phyloP scores from a whole-genome alignment of 2,113 vertebrate genomes.

The Empidonax alnorum region DNA sequence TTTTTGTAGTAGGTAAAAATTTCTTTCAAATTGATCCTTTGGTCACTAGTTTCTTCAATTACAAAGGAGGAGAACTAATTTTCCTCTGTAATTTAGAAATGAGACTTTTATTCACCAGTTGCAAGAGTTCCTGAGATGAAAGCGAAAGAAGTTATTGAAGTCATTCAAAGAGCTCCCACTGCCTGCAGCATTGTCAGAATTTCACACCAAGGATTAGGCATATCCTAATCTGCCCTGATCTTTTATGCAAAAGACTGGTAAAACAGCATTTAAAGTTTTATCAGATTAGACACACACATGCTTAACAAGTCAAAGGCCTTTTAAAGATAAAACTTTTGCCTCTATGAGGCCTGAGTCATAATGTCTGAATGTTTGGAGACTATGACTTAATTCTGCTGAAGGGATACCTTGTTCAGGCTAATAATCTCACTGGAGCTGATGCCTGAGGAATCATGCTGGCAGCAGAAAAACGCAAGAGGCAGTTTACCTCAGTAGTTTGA shows the following conservation, averaged over 20 bases:
- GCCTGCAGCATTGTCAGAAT: conserved; percentile 21
- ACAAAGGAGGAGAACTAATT: neutral
- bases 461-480: neutral
- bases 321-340: conserved; percentile 21
- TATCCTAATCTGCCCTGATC: conserved; percentile 10
- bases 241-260: conserved; percentile 11
- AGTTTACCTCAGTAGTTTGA: neutral
- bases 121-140: neutral
- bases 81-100: neutral
- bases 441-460: neutral
- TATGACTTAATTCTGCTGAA: conserved; percentile 29
- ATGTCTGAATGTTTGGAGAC: conserved; percentile 6
- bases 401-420: neutral
- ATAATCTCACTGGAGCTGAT: conserved; percentile 15
- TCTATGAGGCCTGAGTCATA: conserved; percentile 25
- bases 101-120: neutral
- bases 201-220: neutral
- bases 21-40: neutral
- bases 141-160: neutral
- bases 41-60: neutral
- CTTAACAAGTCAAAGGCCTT: conserved; percentile 41
- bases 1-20: neutral
- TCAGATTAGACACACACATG: conserved; percentile 9
- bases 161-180: neutral
- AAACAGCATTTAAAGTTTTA: conserved; percentile 18